Base-by-base conservation (phyloP, 2,113 vertebrate genomes). In the Pongo pygmaeus region DNA sequence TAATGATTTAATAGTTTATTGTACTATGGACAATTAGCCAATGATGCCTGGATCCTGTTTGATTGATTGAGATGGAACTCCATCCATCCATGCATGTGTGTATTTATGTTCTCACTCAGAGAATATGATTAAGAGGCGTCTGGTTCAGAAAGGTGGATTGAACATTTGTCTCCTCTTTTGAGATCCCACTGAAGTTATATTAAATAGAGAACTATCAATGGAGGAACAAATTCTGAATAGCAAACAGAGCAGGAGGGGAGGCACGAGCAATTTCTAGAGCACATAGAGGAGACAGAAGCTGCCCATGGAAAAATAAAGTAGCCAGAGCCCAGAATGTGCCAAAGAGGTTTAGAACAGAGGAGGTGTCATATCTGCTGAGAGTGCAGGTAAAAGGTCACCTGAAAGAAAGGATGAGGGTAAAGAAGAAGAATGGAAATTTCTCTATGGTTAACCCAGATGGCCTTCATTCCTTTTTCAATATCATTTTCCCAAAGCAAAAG, bases 1-100 rank as follows among this genome's bases (percentile, higher is more conserved):
- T 77, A 94, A 91, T 46, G 57, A 96, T 70, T 84, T 94, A 61
- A 69, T 50, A 61, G 93, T 81, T 93, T 83, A 86, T 78, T 96
- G 67, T 64, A 86, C 32, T 78, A n/a, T 83, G 67, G 59, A 91
- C 89, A 91, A 91, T 91, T 91, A 97, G 52, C 57, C 91, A 75
- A 23, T 91, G 83, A 20, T 69, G 22, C 77, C 72, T 72, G 85
- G 38, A 59, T 89, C 52, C 12, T 81, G 50, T 94, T 59, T 91
- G 93, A 94, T 88, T 90, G 95, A 91, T 85, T 88, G 57, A 81
- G 81, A 91, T 69, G 35, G 89, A 96, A 95, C 85, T 78, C 50
- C 27, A 52, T 72, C 55, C 74, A 85, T 79, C 59, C 59, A 8
- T 48, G 3, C 23, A 72, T 77, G 57, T 85, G 16, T 80, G 85